phyloP scores from a whole-genome alignment of 2,797 vertebrate species.

The Acanthis flammea region DNA sequence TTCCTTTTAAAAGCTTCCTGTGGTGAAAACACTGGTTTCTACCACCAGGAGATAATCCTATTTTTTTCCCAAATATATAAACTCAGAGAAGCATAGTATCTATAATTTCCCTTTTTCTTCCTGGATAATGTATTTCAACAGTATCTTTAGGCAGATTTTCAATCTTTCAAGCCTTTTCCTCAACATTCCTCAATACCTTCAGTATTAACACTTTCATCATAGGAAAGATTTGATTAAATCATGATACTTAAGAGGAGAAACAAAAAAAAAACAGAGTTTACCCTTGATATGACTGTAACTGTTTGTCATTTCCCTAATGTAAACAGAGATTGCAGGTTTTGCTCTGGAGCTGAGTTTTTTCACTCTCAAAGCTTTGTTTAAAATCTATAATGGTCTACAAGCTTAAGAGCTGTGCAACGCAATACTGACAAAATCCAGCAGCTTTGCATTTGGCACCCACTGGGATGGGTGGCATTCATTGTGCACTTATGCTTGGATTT shows the following conservation, averaged over 20 bases:
- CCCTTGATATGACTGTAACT: neutral
- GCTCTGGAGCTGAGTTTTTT: neutral
- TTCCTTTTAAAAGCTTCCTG: neutral
- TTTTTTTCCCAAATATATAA: neutral
- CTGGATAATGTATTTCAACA: neutral
- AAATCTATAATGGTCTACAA: neutral
- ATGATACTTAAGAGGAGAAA: neutral
- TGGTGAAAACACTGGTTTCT: neutral
- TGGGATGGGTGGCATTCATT: neutral
- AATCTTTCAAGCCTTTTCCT: neutral
- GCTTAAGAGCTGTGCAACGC: neutral
- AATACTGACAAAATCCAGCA: neutral
- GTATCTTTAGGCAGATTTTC: neutral
- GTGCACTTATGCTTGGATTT: neutral
- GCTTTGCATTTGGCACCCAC: neutral
- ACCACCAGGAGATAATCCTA: neutral
- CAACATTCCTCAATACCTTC: fast-evolving
- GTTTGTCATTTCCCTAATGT: neutral
- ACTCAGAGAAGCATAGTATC: neutral
- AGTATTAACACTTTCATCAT: neutral
- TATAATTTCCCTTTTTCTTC: neutral
- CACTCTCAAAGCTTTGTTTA: neutral
- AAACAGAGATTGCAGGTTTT: neutral
- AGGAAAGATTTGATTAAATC: neutral
- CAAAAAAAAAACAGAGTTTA: neutral